phyloP scores from a whole-genome alignment of 2,888 invertebrate species.

The Conchocele bisecta region DNA sequence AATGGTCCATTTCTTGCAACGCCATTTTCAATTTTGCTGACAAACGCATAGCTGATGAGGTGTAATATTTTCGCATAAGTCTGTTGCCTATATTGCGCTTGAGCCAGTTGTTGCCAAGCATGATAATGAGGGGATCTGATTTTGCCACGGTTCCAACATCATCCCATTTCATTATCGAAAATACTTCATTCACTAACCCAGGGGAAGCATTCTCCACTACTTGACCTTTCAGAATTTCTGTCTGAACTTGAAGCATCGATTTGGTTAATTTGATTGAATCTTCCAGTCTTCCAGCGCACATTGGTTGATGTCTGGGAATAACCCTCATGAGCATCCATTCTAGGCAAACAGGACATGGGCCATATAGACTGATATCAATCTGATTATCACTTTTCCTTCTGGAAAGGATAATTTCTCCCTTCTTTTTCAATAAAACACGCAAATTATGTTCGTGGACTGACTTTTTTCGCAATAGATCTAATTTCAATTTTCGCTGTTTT shows the following conservation, averaged over 20 bases:
- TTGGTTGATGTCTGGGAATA: conserved; percentile 33
- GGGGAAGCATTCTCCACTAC: conserved; percentile 29
- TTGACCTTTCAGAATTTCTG: conserved; percentile 32
- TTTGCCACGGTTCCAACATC: conserved; percentile 28
- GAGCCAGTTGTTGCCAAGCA: conserved; percentile 47
- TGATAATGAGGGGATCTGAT: conserved; percentile 31
- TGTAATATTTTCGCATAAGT: conserved; percentile 39
- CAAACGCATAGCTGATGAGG: conserved; percentile 23
- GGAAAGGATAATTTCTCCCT: conserved; percentile 31
- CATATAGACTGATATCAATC: conserved; percentile 25
- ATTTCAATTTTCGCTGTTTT: conserved; percentile 26
- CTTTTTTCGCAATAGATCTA: conserved; percentile 20
- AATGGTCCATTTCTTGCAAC: no score
- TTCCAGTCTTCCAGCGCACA: no score
- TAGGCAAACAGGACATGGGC: conserved; percentile 51
- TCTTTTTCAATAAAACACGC: conserved; percentile 20
- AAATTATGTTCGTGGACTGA: conserved; percentile 31
- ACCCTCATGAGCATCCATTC: conserved; percentile 32
- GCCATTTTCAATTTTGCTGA: conserved; percentile 23
- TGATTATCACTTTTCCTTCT: conserved; percentile 16
- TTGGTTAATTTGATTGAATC: no score
- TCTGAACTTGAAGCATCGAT: no score
- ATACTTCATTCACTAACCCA: conserved; percentile 40
- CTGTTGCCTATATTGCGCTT: conserved; percentile 35
- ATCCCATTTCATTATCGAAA: conserved; percentile 48